Conservation (phyloP, 2,797 vertebrate genomes). For the Falco peregrinus region DNA sequence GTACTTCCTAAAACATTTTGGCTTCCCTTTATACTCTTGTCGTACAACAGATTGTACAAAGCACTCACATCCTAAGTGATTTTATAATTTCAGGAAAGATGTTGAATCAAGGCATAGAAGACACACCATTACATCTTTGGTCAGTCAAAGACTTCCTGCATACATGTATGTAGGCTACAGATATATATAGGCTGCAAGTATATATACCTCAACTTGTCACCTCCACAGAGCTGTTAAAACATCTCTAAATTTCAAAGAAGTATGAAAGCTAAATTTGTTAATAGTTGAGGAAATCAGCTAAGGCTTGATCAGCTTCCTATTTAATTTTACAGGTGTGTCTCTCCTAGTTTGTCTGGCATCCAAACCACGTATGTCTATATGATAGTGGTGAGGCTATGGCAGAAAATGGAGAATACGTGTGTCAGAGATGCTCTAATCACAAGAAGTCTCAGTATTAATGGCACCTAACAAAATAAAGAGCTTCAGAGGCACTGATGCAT, state of each 20-base stretch:
- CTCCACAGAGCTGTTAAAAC: neutral
- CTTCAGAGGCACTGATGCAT: neutral
- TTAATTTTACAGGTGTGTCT: neutral
- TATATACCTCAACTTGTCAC: neutral
- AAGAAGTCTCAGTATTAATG: neutral
- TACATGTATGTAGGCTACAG: neutral
- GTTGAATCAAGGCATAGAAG: neutral
- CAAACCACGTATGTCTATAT: neutral
- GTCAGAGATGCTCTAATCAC: neutral
- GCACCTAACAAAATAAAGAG: neutral
- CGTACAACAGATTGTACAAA: neutral
- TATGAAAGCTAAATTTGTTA: neutral
- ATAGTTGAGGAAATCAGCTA: neutral
- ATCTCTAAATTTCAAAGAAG: neutral
- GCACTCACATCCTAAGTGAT: neutral
- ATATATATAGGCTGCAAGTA: neutral
- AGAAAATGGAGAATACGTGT: neutral
- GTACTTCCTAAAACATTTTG: neutral
- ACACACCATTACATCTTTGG: neutral
- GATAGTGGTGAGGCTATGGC: neutral
- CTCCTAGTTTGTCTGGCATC: neutral
- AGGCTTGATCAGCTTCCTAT: neutral
- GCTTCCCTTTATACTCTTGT: neutral
- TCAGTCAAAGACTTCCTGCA: neutral
- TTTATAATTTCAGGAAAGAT: neutral